Base-by-base conservation (phyloP, 1,140 invertebrate genomes). In the Aphelenchoides avenae region DNA sequence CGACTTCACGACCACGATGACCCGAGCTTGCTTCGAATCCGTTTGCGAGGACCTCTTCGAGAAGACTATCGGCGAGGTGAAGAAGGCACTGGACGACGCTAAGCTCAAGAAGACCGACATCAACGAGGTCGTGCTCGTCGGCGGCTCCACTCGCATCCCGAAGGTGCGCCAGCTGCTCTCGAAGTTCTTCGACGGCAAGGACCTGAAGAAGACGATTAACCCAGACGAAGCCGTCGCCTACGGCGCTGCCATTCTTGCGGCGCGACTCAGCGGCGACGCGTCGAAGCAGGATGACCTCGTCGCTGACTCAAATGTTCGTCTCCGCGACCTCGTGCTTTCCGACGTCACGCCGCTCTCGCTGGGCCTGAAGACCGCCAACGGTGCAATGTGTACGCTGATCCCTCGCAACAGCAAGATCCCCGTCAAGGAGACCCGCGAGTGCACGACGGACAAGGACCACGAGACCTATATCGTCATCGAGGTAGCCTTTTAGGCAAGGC, bases 171-270 rank as follows among this genome's bases (percentile, higher is more conserved):
- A 91, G 57, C 67, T 85, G 1, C 76, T 85, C 4, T 80, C 83
- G 55, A 83, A 85, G 55, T 84, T 83, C 71, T 84, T 85, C 76
- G 27, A 13, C 22, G 92, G 91, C 52, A 94, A 94, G 80, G 89
- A 84, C 44, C 90, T 92, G 2, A 91, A 88, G 6, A 87, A 89
- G 70, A 84, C 90, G 24, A 91, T 96, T 0, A 96, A 97, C 79
- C 92, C 93, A 13, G 93, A 97, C 81, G 93, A 96, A 81, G 92
- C 91, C 63, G 93, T 97, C 3, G 92, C 92, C n/a, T n/a, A n/a
- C n/a, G n/a, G n/a, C n/a, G n/a, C n/a, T n/a, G n/a, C n/a, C 33
- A 68, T 89, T 73, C 88, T 87, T 31, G 82, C 82, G 33, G 82
- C 82, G 52, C 92, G 95, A 67, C 80, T 96, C 53, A 86, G 87